Conservation (phyloP, 2,888 invertebrate species). For the Lepidocyrtinus sp. region DNA sequence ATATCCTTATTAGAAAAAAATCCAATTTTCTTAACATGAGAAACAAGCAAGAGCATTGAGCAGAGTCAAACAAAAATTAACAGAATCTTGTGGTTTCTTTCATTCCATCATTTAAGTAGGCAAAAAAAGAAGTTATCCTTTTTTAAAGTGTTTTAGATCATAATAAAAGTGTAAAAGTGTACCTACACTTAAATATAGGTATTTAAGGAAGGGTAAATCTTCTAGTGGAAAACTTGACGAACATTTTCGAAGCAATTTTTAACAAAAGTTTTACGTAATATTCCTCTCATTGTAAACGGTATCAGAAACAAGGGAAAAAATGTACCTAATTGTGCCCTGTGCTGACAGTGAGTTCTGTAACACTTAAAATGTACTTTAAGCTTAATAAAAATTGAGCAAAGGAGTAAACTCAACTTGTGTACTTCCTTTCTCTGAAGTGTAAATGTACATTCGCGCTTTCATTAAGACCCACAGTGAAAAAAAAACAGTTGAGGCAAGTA, state of each 20-base stretch:
- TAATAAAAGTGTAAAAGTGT: constrained; percentile 7
- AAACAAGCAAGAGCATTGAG: constrained; percentile 21
- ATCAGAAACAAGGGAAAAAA: neutral
- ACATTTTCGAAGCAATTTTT: too few species aligned
- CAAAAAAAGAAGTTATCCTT: too few species aligned
- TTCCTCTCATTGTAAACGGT: neutral
- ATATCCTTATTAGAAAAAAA: constrained; percentile 49
- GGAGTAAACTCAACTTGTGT: too few species aligned
- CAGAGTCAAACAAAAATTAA: constrained; percentile 3
- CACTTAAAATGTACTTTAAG: too few species aligned
- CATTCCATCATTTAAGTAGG: too few species aligned
- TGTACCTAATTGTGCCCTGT: constrained; percentile 10
- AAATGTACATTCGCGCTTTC: constrained; percentile 20
- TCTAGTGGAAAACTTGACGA: too few species aligned
- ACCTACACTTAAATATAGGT: too few species aligned
- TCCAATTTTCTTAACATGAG: constrained; percentile 35
- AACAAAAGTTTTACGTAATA: neutral
- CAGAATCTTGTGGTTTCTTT: constrained; percentile 1
- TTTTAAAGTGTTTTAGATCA: constrained; percentile 20
- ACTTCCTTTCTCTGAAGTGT: constrained; percentile 10
- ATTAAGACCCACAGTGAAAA: neutral
- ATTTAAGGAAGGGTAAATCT: too few species aligned
- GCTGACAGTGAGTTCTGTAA: neutral
- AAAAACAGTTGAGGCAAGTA: neutral
- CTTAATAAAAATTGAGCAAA: too few species aligned